phyloP scores from a whole-genome alignment of 2,113 vertebrate species.

The Genyomyrus donnyi region DNA sequence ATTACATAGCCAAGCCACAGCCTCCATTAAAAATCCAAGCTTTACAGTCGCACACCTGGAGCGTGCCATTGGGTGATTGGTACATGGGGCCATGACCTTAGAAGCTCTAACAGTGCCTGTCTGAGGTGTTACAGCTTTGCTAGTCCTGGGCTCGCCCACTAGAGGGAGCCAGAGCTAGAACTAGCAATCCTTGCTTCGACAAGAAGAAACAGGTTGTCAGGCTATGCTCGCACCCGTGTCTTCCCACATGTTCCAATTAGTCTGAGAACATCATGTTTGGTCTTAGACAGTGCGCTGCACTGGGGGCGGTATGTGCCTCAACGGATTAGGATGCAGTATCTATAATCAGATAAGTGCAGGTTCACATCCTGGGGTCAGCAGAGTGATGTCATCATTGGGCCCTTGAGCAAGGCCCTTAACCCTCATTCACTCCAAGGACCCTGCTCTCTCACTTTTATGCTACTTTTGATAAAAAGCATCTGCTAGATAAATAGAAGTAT shows the following conservation, averaged over 20 bases:
- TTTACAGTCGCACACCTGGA: not conserved
- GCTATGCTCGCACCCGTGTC: not conserved
- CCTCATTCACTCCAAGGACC: not conserved
- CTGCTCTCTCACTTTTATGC: not conserved
- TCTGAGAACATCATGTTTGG: not conserved
- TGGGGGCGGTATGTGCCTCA: not conserved
- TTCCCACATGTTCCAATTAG: not conserved
- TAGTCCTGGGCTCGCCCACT: not conserved
- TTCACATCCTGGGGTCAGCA: not conserved
- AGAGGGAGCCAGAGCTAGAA: not conserved
- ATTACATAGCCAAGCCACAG: not conserved
- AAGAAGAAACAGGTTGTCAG: not conserved
- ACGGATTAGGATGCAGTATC: not conserved
- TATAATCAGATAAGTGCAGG: not conserved
- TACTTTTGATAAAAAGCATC: not conserved
- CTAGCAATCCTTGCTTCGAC: not conserved
- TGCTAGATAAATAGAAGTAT: not conserved
- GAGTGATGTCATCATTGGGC: not conserved
- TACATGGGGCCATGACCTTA: not conserved
- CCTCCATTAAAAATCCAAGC: not conserved
- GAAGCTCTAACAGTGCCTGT: not conserved
- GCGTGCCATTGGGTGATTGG: not conserved
- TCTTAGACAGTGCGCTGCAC: not conserved
- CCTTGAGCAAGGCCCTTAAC: not conserved
- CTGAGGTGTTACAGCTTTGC: not conserved